Base-by-base conservation (phyloP, 2,797 vertebrate genomes). In the Poeciliopsis turneri region DNA sequence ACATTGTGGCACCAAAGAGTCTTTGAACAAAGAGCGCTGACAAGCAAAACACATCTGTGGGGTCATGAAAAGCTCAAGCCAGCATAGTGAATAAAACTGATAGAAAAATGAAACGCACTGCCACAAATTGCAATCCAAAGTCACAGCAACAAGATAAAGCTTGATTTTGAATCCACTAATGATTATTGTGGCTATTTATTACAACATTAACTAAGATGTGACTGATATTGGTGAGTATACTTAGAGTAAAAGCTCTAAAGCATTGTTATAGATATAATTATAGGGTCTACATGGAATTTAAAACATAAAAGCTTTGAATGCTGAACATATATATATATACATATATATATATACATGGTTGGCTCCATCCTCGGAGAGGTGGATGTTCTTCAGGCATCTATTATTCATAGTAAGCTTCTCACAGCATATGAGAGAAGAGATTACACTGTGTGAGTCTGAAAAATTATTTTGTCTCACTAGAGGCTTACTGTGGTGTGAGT, bases 381-480 rank as follows among this genome's bases (percentile, higher is more conserved):
- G 61, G 72, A 79, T 75, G 51, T 79, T 75, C 64, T 70, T 55
- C 61, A 70, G 59, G 49, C 72, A 75, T 75, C 75, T 79, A 79
- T 79, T 75, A 79, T 79, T 69, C 66, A 75, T 61, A 59, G 73
- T 61, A 73, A 81, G n/a, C 16, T 45, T 84, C 71, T 76, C 69
- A 20, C 49, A 61, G 72, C 72, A 59, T 74, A 61, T 39, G 75
- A 78, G 49, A 78, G 18, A 49, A 69, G 61, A 81, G 81, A 81
- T 76, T 53, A 78, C 75, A 80, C 41, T 36, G n/a, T 72, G 72
- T 49, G 68, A 72, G 70, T 77, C 13, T 68, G 72, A 75, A 81
- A 75, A 78, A 66, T 68, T 2, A 75, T 75, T 68, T 78, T 33
- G 47, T 51, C 51, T 70, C 69, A 45, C 57, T 55, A 25, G 73